Evolutionary conservation across 1,140 invertebrate genomes (phyloP).

Genomic region (Camponotus floridanus): DNA sequence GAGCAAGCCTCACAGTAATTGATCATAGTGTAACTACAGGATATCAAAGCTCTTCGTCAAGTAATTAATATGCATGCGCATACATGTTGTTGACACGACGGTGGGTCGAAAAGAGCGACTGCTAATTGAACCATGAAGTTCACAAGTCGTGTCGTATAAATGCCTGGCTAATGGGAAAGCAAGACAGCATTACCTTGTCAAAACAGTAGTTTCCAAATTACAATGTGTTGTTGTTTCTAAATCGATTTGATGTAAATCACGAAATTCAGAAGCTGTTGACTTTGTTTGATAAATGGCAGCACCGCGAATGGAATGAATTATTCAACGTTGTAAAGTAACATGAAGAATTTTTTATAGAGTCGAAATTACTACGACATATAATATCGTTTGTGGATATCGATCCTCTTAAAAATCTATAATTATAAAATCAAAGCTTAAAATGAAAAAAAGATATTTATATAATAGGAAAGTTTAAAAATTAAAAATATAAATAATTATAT

Average conservation of each 20-base stretch:
- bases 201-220: slow-evolving; percentile 9
- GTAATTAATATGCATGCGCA: slow-evolving; percentile 50
- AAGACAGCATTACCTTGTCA: neutral
- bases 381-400: neutral
- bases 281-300: neutral
- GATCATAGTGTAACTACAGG: neutral
- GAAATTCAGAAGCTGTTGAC: neutral
- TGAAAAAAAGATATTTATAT: neutral
- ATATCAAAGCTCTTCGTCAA: slow-evolving; percentile 20
- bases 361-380: neutral
- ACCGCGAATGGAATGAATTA: neutral
- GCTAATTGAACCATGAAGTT: slow-evolving; percentile 32
- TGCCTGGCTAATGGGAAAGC: neutral
- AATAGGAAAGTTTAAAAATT: neutral
- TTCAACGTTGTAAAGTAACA: neutral
- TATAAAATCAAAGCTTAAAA: neutral
- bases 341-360: neutral
- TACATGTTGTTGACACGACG: slow-evolving; percentile 40
- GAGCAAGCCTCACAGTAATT: neutral
- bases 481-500: neutral
- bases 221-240: neutral
- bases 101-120: slow-evolving; percentile 29
- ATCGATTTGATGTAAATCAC: slow-evolving; percentile 7
- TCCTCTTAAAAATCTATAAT: neutral
- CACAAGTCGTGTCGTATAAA: slow-evolving; percentile 33